phyloP scores from a whole-genome alignment of 2,113 vertebrate genomes.

The Vidua macroura region DNA sequence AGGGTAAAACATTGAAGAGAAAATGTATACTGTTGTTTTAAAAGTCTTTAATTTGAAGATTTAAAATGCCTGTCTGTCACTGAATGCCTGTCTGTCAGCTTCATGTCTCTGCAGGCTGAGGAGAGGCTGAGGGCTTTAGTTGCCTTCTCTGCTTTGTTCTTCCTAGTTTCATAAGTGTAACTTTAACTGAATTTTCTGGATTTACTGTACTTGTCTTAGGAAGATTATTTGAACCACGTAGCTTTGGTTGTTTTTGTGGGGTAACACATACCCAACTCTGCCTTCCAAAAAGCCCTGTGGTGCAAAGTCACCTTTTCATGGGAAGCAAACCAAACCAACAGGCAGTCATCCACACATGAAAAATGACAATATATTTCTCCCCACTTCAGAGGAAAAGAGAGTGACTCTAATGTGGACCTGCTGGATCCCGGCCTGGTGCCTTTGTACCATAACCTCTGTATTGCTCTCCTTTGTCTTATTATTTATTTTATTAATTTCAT shows the following conservation, averaged over 20 bases:
- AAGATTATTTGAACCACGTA: background rate
- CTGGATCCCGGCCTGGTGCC: background rate
- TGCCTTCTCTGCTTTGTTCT: background rate
- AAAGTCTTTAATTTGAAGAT: background rate
- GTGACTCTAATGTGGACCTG: background rate
- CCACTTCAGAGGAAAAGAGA: background rate
- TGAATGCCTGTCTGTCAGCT: background rate
- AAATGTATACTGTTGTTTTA: background rate
- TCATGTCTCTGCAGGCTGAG: background rate
- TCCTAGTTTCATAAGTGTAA: background rate
- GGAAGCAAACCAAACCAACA: background rate
- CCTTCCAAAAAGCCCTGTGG: background rate
- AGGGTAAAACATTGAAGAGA: background rate
- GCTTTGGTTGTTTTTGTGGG: background rate
- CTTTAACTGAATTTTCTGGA: background rate
- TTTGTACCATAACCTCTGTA: background rate
- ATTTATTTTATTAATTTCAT: background rate
- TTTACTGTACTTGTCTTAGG: background rate
- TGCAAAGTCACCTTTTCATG: background rate
- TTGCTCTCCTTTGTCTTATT: background rate
- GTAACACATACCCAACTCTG: background rate
- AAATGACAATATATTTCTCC: background rate
- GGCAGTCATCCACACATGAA: fast-evolving
- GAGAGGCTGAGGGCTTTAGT: background rate
- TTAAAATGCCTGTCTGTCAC: background rate